Base-by-base conservation (phyloP, 1,140 invertebrate genomes). In the Coenobita brevimanus region DNA sequence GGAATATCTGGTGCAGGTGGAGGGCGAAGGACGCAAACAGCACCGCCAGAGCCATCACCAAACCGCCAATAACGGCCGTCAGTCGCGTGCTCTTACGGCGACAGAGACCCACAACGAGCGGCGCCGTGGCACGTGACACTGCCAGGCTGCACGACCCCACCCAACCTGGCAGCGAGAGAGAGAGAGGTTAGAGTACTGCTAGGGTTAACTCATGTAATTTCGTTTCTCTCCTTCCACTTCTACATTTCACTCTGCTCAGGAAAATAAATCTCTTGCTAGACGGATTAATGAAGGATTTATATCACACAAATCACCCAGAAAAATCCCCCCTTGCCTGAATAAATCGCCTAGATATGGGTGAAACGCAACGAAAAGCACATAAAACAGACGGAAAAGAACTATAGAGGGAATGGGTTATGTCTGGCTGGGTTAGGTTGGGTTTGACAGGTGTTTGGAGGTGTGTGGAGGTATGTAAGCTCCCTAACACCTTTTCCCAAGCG, bases 81-180 rank as follows among this genome's bases (percentile, higher is more conserved):
- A 93, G 85, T 15, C 92, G 90, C 0, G 92, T 92, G 79, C 91
- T 92, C 89, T 92, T 92, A n/a, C 92, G 84, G 3, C 92, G 89
- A 89, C 92, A 93, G 69, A 93, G 86, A 62, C 92, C 92, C 79
- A 93, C 92, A n/a, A 93, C 91, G 8, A 93, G 60, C 0, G 93
- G 93, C 15, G 92, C 91, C 54, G 93, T 91, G 91, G 93, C 91
- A 13, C 93, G 91, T 0, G 93, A 93, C 33, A 93, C 91, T 67
- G 93, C 92, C 82, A 93, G 89, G 76, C 92, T 92, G 75, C 93
- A 90, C 76, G 93, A 92, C 64, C 93, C 94, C 27, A 94, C 90
- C 93, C 93, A 94, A 87, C 92, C 94, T 94, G 92, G 36, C 92
- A 92, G 83, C 89, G 83, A 82, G 84, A 75, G 62, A 90, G 80